Evolutionary conservation across 2,888 invertebrate species (phyloP), one percentile per base, ranked within the genome.

Genomic region (Amphipyra berbera): DNA sequence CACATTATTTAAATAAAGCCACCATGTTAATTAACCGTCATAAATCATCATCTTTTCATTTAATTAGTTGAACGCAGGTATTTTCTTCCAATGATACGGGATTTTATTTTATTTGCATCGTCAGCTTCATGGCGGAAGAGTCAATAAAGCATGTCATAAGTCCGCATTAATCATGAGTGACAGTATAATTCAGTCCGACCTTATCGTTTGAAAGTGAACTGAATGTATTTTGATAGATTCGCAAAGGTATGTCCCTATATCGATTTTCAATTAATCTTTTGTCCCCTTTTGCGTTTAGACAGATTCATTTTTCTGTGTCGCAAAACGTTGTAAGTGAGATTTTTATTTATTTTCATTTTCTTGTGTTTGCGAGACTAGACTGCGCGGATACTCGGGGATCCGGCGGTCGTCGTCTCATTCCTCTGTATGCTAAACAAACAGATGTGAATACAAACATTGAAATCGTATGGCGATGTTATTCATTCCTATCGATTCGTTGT

Each of bases 211-310:
- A 88, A 91, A 90, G 88, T 90, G 87, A 88, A 89, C 89, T 87
- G 87, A 90, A 91, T 89, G 88, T 88, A 86, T 90, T 92, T 89
- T 90, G 90, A 92, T 92, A 92, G 90, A 90, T 89, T 90, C 83
- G 88, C 88, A 84, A 88, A 91, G 90, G 91, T 90, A 88, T 88
- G 86, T 87, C 87, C 86, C 84, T 78, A 82, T 90, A 93, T 93
- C 84, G 92, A 93, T 93, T 94, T 92, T 91, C 90, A 93, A 93
- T 94, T 93, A 91, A 93, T 92, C 92, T 92, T 92, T 90, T 91
- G 90, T 90, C 87, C 90, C 88, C 88, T 86, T 89, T 89, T 86
- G 81, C 85, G 87, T 88, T 89, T 84, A 84, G 89, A 88, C 87
- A 87, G 86, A 88, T 87, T 88, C 87, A 89, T 90, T 88, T 89